Base-by-base conservation (phyloP, 2,888 invertebrate genomes). In the Philonicus albiceps region DNA sequence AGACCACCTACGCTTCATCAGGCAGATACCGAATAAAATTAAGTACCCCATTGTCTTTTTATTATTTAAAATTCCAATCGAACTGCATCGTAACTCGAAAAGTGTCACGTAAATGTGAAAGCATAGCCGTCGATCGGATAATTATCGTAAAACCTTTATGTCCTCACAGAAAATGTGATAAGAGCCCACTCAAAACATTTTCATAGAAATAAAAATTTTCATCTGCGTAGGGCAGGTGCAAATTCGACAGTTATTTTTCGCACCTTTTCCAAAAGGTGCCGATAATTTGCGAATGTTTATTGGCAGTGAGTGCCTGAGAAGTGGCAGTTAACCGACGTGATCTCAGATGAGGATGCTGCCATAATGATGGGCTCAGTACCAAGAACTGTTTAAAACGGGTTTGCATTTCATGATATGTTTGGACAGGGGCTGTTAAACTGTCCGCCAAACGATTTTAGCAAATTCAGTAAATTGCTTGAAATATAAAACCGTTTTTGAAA, bases 211-310 rank as follows among this genome's bases (percentile, higher is more conserved):
- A 43, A 49, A 78, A 49, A 78, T 30, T 78, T 27, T 7, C 49
- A 37, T 76, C 27, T 49, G 49, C 78, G 78, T 78, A 49, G 78
- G 49, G 49, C 78, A 78, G 78, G 78, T 78, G 78, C 22, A 43
- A 43, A 78, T 3, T 27, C 49, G 7, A 11, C 2, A 2, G 8
- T 64, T 27, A 64, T 27, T 64, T 27, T 64, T 64, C 27, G 64
- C 64, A 64, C 64, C 64, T 64, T 19, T 3, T 64, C 3, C 49
- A 43, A 19, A 78, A 49, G 30, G 78, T 27, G 0, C 30, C 40
- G 78, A 78, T 78, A 78, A 78, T 78, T 78, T 78, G 49, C 30
- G 30, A 78, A 78, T 78, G 49, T 78, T 78, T 78, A 78, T 78
- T 78, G 49, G 53, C 53, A 49, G n/a, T 30, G 78, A 49, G n/a